A percentile compares a stretch with the other conserved stretches of the same genome.
These are phyloP conservation scores for Geopemphigus sp. DNA, from an alignment of 1,140 invertebrate genomes.

Conservation along the genomic window DNA sequence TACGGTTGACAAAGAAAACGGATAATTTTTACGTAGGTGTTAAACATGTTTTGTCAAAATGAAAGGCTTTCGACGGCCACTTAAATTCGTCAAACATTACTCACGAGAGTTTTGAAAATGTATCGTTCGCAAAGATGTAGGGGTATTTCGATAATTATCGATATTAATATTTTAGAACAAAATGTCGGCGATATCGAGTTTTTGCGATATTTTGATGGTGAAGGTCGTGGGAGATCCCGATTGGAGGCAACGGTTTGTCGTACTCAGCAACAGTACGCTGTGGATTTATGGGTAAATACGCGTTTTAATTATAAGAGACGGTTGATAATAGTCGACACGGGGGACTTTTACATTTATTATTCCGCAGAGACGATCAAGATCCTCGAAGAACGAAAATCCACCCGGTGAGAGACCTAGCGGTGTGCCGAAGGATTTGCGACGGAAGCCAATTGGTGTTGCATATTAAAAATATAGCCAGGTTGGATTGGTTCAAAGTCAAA, in stretches of 20 bases:
- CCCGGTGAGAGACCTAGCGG: conserved; percentile 21
- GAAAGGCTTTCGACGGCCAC: not conserved
- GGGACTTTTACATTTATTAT: conserved; percentile 9
- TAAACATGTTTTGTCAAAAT: not conserved
- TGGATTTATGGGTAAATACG: conserved; percentile 40
- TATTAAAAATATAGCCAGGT: conserved; percentile 40
- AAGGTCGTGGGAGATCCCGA: conserved; percentile 42
- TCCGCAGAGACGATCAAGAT: conserved; percentile 32
- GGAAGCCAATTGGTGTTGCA: conserved; percentile 38
- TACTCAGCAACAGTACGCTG: conserved; percentile 39
- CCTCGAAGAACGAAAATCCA: conserved; percentile 39
- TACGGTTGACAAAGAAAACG: not conserved
- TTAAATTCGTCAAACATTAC: not conserved
- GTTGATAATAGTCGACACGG: not conserved
- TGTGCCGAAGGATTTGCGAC: conserved; percentile 27
- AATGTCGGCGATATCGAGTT: conserved; percentile 35
- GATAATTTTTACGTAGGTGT: no score
- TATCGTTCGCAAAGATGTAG: not conserved
- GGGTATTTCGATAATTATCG: not conserved
- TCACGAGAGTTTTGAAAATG: not conserved
- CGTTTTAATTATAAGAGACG: not conserved
- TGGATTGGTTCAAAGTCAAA: conserved; percentile 41
- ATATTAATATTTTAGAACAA: conserved; percentile 7
- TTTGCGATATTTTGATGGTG: conserved; percentile 44
- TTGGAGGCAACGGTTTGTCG: conserved; percentile 35